Percentiles rank a stretch among this genome's conserved stretches.
These are phyloP conservation scores for Danionella cerebrum DNA, from an alignment of 2,113 vertebrate genomes.

Conservation along the genomic window DNA sequence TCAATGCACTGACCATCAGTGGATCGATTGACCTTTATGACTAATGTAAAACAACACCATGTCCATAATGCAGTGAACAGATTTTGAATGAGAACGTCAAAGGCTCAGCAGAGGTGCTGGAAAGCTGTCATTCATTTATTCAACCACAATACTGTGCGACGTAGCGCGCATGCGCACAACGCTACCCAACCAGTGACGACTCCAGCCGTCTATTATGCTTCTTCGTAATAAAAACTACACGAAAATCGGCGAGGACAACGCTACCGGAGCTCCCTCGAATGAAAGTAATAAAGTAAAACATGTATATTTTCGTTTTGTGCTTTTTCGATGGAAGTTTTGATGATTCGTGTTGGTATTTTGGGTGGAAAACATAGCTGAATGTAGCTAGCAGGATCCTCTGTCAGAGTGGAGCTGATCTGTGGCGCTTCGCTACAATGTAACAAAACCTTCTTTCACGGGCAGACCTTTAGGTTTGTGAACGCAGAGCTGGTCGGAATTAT, in stretches of 20 bases:
- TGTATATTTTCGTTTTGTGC: conserved; percentile 37
- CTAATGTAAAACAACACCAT: too few species aligned
- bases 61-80: too few species aligned
- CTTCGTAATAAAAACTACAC: conserved; percentile 78
- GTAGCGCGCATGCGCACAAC: conserved; percentile 73
- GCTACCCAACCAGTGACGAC: conserved; percentile 41
- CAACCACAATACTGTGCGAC: conserved; percentile 65
- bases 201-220: conserved; percentile 89
- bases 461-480: conserved; percentile 32
- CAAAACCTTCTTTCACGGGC: conserved; percentile 60
- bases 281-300: conserved; percentile 71
- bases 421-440: conserved; percentile 80
- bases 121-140: conserved; percentile 51
- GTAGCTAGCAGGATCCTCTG: conserved; percentile 28
- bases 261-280: conserved; percentile 72
- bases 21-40: too few species aligned
- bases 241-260: conserved; percentile 70
- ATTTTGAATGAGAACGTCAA: background rate
- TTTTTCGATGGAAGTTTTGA: conserved; percentile 39
- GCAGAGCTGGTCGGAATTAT: conserved; percentile 35
- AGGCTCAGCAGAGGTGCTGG: background rate
- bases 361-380: conserved; percentile 26
- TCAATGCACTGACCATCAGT: too few species aligned
- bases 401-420: conserved; percentile 55
- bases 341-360: conserved; percentile 35